Evolutionary conservation across 2,888 invertebrate species (phyloP), one percentile per base, ranked within the genome.

Genomic region (Cheiracanthium punctorium): DNA sequence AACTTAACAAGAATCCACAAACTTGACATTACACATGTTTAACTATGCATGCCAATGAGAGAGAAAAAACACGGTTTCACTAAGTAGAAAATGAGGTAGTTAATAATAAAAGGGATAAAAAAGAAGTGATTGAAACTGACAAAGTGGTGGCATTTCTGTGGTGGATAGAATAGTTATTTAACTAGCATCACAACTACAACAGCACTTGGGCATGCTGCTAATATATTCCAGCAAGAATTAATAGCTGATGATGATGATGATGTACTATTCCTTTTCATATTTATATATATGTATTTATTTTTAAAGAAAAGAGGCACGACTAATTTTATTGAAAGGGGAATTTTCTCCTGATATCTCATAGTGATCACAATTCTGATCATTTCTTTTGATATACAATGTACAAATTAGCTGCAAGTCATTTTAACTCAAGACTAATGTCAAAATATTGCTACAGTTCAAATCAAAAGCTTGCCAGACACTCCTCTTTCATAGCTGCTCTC

Each of bases 1-100:
- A n/a, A n/a, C n/a, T n/a, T n/a, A n/a, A n/a, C n/a, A n/a, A n/a
- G n/a, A n/a, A n/a, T n/a, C n/a, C n/a, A n/a, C n/a, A n/a, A n/a
- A n/a, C n/a, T n/a, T n/a, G 48, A 17, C 48, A 48, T 48, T 48
- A 48, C n/a, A 64, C 24, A 14, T 64, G 12, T 24, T 64, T 67
- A 12, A 32, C 67, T 67, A 32, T 67, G 33, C 17, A 33, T 69
- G 28, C 33, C 20, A 24, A 24, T 71, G 43, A 71, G 12, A 37
- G 70, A 67, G 65, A 17, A 24, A 24, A 12, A 71, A 29, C 71
- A 43, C 24, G 48, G 24, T 33, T 37, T 33, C 24, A 8, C 20
- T 28, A 20, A 72, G 75, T 71, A 76, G 77, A 84, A 84, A 84
- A 84, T 79, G 84, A 84, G 84, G 84, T 84, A 84, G 84, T 73